Conservation (phyloP, 2,888 invertebrate genomes). For the Unio pictorum region DNA sequence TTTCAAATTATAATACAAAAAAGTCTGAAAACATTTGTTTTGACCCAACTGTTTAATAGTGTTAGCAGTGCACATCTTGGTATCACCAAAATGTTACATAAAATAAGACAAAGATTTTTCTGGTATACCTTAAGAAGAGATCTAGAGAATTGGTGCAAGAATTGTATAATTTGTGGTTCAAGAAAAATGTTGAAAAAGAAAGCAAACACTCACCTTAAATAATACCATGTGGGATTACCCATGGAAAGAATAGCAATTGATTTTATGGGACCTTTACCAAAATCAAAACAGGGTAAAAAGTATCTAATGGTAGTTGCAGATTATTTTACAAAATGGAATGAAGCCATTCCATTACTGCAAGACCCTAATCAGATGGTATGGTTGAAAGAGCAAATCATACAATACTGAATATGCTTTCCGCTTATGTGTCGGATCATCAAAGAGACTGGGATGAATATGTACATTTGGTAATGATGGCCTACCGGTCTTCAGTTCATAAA, state of each 20-base stretch:
- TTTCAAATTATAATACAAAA: not conserved
- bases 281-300: conserved; percentile 14
- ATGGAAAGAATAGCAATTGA: conserved; percentile 24
- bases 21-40: not conserved
- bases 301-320: conserved; percentile 25
- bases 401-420: conserved; percentile 18
- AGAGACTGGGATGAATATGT: conserved; percentile 25
- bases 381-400: conserved; percentile 29
- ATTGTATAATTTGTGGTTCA: conserved; percentile 7
- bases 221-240: conserved; percentile 9
- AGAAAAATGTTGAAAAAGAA: not conserved
- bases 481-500: conserved; percentile 17
- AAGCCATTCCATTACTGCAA: conserved; percentile 23
- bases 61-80: not conserved
- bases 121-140: conserved; percentile 5
- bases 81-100: not conserved
- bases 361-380: conserved; percentile 27
- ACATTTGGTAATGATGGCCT: conserved; percentile 18
- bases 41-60: not conserved
- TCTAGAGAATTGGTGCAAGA: not conserved
- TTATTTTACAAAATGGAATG: conserved; percentile 34
- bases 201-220: conserved; percentile 2
- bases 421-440: conserved; percentile 15
- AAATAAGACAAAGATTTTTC: conserved; percentile 1
- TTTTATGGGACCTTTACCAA: conserved; percentile 21